These are phyloP conservation scores for Paradoxurus hermaphroditus DNA, from an alignment of 2,113 vertebrate genomes.

Conservation along the genomic window DNA sequence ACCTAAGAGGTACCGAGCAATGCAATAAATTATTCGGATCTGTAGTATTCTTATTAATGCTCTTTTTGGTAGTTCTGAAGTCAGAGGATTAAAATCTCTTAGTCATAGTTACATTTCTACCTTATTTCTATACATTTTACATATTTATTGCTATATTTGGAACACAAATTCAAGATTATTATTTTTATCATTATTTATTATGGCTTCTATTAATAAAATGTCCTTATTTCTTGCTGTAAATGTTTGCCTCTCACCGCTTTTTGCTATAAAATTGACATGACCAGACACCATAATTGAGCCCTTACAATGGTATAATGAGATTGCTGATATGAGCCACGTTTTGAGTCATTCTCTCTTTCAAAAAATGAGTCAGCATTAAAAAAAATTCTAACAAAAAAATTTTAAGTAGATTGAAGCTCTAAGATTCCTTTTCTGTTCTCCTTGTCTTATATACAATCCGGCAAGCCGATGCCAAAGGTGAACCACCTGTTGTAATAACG, in stretches of 20 bases:
- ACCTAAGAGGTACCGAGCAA: neutral
- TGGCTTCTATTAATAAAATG: neutral
- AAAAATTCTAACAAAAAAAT: no score
- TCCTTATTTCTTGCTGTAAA: neutral
- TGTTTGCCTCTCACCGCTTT: neutral
- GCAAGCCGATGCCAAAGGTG: neutral
- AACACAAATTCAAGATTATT: neutral
- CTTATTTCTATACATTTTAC: neutral
- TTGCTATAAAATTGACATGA: neutral
- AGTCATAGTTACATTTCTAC: neutral
- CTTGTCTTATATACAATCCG: slow-evolving; percentile 6
- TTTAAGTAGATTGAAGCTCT: neutral
- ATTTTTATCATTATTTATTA: neutral
- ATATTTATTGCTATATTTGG: neutral
- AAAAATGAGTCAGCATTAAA: no score
- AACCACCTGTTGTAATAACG: neutral
- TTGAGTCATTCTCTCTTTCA: neutral
- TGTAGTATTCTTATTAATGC: neutral
- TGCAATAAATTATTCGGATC: neutral
- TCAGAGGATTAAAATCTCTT: neutral
- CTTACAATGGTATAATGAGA: neutral
- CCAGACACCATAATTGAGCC: neutral
- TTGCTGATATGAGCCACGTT: slow-evolving; percentile 4
- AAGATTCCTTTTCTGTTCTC: neutral
- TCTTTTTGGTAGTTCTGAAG: neutral